phyloP scores from a whole-genome alignment of 2,113 vertebrate species.

The Melospiza melodia region DNA sequence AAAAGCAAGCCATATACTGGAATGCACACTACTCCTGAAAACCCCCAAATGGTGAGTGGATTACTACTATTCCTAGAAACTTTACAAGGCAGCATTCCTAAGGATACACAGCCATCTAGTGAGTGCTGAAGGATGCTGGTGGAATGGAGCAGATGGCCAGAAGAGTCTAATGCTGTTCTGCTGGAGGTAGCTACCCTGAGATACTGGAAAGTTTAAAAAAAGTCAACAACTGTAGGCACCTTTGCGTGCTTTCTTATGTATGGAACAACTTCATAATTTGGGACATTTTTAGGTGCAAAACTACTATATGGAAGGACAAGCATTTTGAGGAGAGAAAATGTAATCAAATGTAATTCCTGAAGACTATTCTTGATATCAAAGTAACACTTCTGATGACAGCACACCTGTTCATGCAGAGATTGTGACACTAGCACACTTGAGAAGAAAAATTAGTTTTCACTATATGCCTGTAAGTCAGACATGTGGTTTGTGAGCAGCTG shows the following conservation, averaged over 20 bases:
- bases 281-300: background rate
- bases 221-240: background rate
- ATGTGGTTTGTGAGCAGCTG: background rate
- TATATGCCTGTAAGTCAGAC: background rate
- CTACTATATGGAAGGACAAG: background rate
- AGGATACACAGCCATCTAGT: constrained; percentile 35
- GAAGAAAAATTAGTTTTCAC: background rate
- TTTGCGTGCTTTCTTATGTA: background rate
- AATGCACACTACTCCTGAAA: background rate
- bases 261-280: background rate
- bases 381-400: background rate
- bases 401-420: background rate
- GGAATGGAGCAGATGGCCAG: background rate
- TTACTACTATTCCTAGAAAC: background rate
- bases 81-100: background rate
- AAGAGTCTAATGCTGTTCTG: background rate
- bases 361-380: background rate
- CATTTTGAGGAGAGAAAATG: background rate
- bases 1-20: background rate
- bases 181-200: background rate
- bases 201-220: background rate
- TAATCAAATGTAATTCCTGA: background rate
- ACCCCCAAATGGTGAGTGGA: background rate
- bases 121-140: background rate
- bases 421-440: background rate